Base-by-base conservation (phyloP, 2,888 invertebrate species). In the Blera fallax region DNA sequence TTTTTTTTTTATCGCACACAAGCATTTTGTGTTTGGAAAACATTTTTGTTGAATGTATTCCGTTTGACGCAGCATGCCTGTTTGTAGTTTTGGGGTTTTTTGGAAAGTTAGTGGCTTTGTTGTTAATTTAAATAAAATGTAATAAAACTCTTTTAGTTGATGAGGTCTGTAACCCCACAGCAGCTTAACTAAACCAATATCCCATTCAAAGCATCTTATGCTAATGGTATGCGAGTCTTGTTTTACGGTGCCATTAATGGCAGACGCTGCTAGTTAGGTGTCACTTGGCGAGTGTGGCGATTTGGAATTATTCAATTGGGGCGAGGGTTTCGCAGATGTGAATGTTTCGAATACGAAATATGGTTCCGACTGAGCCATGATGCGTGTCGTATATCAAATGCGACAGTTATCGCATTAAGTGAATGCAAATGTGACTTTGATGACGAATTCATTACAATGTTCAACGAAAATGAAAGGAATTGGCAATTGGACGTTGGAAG, bases 41-140 rank as follows among this genome's bases (percentile, higher is more conserved):
- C 34, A 72, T 40, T 78, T 70, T 52, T 52, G 27, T 40, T n/a
- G 27, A 45, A 21, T 29, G 16, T n/a, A 72, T 79, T 72, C 72
- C 32, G 64, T 79, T 79, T 79, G 67, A 65, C 27, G 16, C 29
- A 45, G 54, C 32, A 10, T 40, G 34, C 6, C 32, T 65, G 27
- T 65, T 65, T 65, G 37, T 16, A 5, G 18, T 40, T 27, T 54
- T 27, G 60, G 8, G 43, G 2, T 50, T 56, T 70, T 62, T 52
- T 32, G 7, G 29, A 40, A 56, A 54, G 43, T 54, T 40, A 8
- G 24, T 34, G 29, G 18, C 18, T 69, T 24, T 45, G 8, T 43
- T 54, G 54, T 16, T 29, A 43, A n/a, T 43, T 40, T 29, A 69
- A 69, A 32, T 65, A 34, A 11, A 65, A 65, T 34, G 4, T 32